Percentiles rank a stretch among this genome's conserved stretches.
Evolutionary conservation across 23 tunicate genomes (phyloP).

Genomic region (Clavelina lepadiformis): DNA sequence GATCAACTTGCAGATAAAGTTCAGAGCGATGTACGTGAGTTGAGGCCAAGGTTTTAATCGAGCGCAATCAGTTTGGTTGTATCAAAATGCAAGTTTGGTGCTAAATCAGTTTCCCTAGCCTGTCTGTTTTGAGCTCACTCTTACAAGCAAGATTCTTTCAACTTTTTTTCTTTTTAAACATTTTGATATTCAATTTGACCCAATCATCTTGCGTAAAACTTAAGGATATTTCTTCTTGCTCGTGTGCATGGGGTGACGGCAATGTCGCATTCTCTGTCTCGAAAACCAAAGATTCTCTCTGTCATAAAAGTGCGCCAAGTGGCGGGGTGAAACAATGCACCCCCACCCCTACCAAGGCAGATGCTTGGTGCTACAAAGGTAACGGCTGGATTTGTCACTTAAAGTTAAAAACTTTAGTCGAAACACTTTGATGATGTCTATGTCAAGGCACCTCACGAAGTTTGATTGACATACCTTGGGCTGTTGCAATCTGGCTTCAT

Average conservation of each 20-base stretch:
- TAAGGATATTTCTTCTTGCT: constrained; percentile 81
- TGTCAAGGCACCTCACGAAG: constrained; percentile 10
- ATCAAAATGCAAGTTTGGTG: not conserved
- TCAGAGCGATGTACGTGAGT: constrained; percentile 25
- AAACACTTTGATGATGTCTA: not conserved
- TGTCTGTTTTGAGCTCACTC: constrained; percentile 3
- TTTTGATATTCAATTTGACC: not conserved
- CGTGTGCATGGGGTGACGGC: constrained; percentile 73
- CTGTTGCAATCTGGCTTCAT: constrained; percentile 34
- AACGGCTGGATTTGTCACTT: not conserved
- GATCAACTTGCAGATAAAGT: constrained; percentile 21
- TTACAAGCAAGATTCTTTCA: too few relatives aligned
- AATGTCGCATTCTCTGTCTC: constrained; percentile 26
- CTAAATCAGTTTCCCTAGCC: not conserved
- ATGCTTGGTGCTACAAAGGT: constrained; percentile 87
- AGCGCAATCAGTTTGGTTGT: not conserved
- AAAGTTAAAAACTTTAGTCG: not conserved
- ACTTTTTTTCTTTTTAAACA: not conserved
- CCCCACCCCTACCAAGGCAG: constrained; percentile 54
- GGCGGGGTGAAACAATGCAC: constrained; percentile 56
- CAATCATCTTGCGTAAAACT: not conserved
- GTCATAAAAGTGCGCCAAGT: constrained; percentile 22
- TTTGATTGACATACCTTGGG: constrained; percentile 37
- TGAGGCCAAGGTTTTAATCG: too few relatives aligned
- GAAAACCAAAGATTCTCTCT: constrained; percentile 20